Percentiles rank a stretch among this genome's conserved stretches.
Conservation (phyloP, 2,113 vertebrate species). For the Brachirus orientalis region DNA sequence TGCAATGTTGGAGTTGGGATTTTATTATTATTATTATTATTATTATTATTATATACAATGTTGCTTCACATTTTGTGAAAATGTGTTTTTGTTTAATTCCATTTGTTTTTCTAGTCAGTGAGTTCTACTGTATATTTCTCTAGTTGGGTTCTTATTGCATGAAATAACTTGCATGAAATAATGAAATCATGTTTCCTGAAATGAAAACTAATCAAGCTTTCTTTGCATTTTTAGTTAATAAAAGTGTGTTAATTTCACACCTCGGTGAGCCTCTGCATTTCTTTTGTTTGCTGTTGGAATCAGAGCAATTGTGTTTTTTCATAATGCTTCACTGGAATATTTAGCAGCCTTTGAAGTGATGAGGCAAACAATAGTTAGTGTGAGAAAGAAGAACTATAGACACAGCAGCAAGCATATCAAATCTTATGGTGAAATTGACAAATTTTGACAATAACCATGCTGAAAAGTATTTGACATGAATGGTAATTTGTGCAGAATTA, state of each 20-base stretch:
- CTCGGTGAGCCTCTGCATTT: slow-evolving; percentile 5
- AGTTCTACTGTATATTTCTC: too few relatives aligned
- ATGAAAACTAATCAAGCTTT: neutral
- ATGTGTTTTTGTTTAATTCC: too few relatives aligned
- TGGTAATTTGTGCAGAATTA: neutral
- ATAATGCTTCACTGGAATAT: slow-evolving; percentile 21
- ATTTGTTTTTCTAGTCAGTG: too few relatives aligned
- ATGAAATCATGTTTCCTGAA: neutral
- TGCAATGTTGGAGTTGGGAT: too few relatives aligned
- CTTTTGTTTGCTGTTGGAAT: slow-evolving; percentile 1
- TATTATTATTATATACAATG: too few relatives aligned
- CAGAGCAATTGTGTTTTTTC: neutral
- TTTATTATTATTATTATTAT: too few relatives aligned
- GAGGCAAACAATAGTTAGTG: neutral
- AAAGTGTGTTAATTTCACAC: slow-evolving; percentile 44
- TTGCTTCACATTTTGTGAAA: too few relatives aligned
- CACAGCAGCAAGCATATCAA: neutral
- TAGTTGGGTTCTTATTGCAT: neutral
- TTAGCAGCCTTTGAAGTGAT: slow-evolving; percentile 19
- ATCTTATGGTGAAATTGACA: neutral
- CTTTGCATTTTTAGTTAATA: slow-evolving; percentile 17
- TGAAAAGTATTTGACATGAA: neutral
- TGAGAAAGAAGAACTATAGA: neutral
- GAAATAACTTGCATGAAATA: neutral
- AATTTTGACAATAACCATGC: slow-evolving; percentile 1